phyloP scores from a whole-genome alignment of 2,797 vertebrate genomes.

The Hydrocynus forskahlii region DNA sequence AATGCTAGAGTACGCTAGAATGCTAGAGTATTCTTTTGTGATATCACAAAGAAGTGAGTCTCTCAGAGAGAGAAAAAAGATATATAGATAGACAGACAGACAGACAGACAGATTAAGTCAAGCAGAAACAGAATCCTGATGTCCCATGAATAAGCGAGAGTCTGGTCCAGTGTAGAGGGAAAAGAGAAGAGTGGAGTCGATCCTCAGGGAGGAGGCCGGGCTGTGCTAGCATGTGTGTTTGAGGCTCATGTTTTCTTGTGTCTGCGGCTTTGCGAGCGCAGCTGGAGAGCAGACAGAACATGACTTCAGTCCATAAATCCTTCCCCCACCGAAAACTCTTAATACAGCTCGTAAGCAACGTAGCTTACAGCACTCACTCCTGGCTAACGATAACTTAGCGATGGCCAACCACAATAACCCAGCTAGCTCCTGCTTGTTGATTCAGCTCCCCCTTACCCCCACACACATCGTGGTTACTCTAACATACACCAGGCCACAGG shows the following conservation, averaged over 20 bases:
- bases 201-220: slow-evolving; percentile 45
- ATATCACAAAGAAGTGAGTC: slow-evolving; percentile 36
- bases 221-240: slow-evolving; percentile 55
- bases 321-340: slow-evolving; percentile 54
- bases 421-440: background rate
- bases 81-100: background rate
- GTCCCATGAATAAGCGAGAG: slow-evolving; percentile 3
- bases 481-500: slow-evolving; percentile 13
- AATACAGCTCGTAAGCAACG: slow-evolving; percentile 46
- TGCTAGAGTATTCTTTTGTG: slow-evolving; percentile 17
- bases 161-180: slow-evolving; percentile 15
- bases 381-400: slow-evolving; percentile 43
- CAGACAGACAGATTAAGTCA: slow-evolving; percentile 12
- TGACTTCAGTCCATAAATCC: slow-evolving; percentile 71
- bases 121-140: background rate
- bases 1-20: slow-evolving; percentile 11
- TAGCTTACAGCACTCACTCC: slow-evolving; percentile 34
- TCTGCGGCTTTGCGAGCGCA: slow-evolving; percentile 67
- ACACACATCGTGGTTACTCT: background rate
- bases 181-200: slow-evolving; percentile 26
- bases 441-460: background rate
- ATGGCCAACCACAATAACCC: slow-evolving; percentile 32
- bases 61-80: slow-evolving; percentile 12
- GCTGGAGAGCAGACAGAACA: slow-evolving; percentile 72
- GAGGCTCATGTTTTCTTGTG: slow-evolving; percentile 58